phyloP scores from a whole-genome alignment of 1,140 invertebrate genomes.

The Steinernema feltiae region DNA sequence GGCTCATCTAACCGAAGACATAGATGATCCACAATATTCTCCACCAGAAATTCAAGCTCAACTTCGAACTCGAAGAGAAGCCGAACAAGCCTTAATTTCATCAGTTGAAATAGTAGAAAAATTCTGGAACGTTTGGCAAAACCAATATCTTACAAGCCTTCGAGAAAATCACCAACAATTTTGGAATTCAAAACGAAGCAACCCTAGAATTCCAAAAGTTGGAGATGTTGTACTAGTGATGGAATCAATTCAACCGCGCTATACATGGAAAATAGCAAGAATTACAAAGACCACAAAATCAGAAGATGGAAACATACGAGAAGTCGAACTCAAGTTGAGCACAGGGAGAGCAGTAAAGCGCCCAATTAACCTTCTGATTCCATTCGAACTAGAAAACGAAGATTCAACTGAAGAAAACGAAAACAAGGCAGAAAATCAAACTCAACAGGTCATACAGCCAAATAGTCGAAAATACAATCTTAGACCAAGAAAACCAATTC shows the following conservation, averaged over 20 bases:
- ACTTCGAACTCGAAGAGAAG: too few relatives aligned
- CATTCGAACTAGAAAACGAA: background rate
- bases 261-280: background rate
- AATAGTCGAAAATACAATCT: background rate
- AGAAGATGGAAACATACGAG: background rate
- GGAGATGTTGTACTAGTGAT: background rate
- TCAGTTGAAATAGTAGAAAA: too few relatives aligned
- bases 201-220: background rate
- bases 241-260: background rate
- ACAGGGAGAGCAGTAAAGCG: background rate
- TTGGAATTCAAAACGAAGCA: too few relatives aligned
- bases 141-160: too few relatives aligned
- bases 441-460: background rate
- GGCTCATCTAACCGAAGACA: too few relatives aligned
- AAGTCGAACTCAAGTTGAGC: background rate
- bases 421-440: background rate
- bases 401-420: too few relatives aligned
- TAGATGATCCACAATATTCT: too few relatives aligned
- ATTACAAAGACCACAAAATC: background rate
- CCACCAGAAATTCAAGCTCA: too few relatives aligned
- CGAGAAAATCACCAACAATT: too few relatives aligned
- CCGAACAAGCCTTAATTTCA: too few relatives aligned
- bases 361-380: background rate
- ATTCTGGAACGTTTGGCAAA: too few relatives aligned
- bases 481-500: background rate